A percentile compares a stretch with the other conserved stretches of the same genome.
phyloP scores from a whole-genome alignment of 2,113 vertebrate genomes.

The Carettochelys insculpta region DNA sequence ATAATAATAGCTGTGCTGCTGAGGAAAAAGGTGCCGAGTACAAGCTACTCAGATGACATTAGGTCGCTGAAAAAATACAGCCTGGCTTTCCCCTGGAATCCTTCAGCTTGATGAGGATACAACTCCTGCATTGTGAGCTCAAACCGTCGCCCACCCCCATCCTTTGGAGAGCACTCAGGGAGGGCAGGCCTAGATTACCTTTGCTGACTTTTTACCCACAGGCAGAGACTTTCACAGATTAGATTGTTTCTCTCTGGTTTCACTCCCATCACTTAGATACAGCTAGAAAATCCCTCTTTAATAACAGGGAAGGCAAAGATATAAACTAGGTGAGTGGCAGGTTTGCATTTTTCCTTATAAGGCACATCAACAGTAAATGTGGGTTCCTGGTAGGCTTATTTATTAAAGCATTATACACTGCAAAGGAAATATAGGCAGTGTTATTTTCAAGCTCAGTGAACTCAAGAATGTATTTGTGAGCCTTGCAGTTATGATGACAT shows the following conservation, averaged over 20 bases:
- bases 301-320: neutral
- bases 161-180: fast-evolving
- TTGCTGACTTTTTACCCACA: neutral
- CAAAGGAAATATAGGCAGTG: constrained; percentile 12
- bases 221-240: neutral
- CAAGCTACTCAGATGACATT: neutral
- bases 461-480: constrained; percentile 21
- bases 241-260: neutral
- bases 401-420: neutral
- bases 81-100: fast-evolving
- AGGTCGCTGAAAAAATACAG: neutral
- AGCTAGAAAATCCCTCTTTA: constrained; percentile 2
- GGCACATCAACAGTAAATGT: neutral
- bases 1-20: fast-evolving
- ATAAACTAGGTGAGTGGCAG: neutral
- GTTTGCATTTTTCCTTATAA: constrained; percentile 6
- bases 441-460: constrained; percentile 41
- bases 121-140: fast-evolving
- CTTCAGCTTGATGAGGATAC: fast-evolving
- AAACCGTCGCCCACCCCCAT: neutral
- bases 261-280: neutral
- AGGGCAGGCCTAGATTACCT: neutral
- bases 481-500: constrained; percentile 18
- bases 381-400: neutral
- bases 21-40: fast-evolving